Conservation (phyloP, 2,888 invertebrate species). For the Eristalinus sepulchralis region DNA sequence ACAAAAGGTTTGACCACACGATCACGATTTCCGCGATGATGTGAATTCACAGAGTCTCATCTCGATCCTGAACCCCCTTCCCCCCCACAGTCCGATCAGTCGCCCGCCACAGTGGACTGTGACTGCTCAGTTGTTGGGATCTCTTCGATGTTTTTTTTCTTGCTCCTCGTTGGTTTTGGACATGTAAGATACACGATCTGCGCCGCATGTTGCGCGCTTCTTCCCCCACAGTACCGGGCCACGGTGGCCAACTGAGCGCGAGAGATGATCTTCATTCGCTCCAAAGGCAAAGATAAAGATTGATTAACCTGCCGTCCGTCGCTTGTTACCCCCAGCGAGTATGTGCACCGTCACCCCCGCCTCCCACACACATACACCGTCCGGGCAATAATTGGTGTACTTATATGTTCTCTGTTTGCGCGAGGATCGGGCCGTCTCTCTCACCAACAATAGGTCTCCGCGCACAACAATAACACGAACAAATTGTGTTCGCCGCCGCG, state of each 20-base stretch:
- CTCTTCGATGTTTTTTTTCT: neutral
- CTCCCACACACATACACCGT: neutral
- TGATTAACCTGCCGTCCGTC: conserved; percentile 59
- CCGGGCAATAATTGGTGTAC: conserved; percentile 56
- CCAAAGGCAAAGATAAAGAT: conserved; percentile 63
- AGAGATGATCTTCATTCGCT: conserved; percentile 63
- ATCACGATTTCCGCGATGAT: conserved; percentile 71
- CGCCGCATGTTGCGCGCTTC: conserved; percentile 60
- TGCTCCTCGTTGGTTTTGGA: conserved; percentile 28
- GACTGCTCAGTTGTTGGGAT: conserved; percentile 21
- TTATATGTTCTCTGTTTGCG: conserved; percentile 59
- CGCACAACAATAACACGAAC: conserved; percentile 68
- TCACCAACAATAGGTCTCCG: conserved; percentile 62
- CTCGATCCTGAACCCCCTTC: neutral
- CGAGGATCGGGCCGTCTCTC: conserved; percentile 30
- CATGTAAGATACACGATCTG: conserved; percentile 68
- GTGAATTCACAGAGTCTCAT: conserved; percentile 52
- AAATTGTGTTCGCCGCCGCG: conserved; percentile 64
- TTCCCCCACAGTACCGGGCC: conserved; percentile 23
- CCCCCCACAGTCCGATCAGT: neutral
- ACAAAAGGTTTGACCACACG: conserved; percentile 72
- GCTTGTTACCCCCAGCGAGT: conserved; percentile 3
- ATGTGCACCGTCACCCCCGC: conserved; percentile 6
- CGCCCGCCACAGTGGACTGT: neutral
- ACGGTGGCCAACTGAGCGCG: conserved; percentile 27